Percentiles rank a stretch among this genome's conserved stretches.
Conservation (phyloP, 2,113 vertebrate species). For the Sphaerodactylus townsendi region DNA sequence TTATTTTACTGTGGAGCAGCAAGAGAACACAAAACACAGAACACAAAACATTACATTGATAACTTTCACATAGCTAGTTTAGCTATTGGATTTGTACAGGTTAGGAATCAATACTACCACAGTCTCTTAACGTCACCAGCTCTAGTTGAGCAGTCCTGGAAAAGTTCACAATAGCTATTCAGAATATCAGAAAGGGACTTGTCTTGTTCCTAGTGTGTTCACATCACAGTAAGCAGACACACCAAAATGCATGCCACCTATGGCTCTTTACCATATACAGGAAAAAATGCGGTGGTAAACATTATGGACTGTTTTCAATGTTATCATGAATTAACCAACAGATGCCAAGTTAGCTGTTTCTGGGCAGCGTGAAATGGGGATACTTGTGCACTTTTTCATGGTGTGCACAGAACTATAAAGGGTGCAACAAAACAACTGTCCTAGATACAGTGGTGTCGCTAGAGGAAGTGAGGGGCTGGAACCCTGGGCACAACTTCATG, state of each 20-base stretch:
- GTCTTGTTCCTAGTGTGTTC: background rate
- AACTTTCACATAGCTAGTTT: background rate
- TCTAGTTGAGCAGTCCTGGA: background rate
- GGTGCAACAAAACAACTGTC: no score
- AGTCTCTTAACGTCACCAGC: background rate
- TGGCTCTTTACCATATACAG: background rate
- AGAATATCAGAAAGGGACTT: background rate
- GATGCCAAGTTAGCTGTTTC: no score
- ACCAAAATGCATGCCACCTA: background rate
- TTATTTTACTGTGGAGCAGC: constrained; percentile 32
- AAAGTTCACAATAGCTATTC: background rate
- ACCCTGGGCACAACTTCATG: no score
- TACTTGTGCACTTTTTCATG: no score
- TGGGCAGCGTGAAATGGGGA: no score
- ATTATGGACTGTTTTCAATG: background rate
- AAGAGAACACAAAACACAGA: constrained; percentile 45
- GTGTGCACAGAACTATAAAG: no score
- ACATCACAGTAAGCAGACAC: background rate
- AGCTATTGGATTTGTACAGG: background rate
- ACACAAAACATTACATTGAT: constrained; percentile 37
- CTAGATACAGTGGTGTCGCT: no score
- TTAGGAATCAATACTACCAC: background rate
- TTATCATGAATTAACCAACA: background rate
- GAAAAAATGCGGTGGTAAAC: background rate
- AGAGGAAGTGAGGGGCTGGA: no score